phyloP scores from a whole-genome alignment of 2,888 invertebrate genomes.

The Willowsia nigromaculata region DNA sequence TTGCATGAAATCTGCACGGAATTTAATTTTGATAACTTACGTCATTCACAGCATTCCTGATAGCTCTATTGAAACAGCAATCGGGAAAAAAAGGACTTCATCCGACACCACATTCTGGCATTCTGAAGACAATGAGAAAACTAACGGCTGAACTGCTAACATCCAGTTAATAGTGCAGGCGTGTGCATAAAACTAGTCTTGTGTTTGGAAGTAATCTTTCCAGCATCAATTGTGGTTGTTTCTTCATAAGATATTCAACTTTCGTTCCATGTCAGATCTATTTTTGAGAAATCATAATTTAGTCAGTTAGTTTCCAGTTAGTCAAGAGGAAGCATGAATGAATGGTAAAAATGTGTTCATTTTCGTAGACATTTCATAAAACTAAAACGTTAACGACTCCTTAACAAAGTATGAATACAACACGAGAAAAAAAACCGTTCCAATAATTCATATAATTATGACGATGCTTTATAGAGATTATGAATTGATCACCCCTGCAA shows the following conservation, averaged over 20 bases:
- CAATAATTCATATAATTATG: too few relatives aligned
- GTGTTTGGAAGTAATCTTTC: background rate
- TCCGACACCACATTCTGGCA: constrained; percentile 19
- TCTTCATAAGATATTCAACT: background rate
- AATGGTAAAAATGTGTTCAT: too few relatives aligned
- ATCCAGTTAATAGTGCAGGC: too few relatives aligned
- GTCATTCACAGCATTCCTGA: background rate
- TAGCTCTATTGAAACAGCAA: background rate
- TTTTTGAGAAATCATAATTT: background rate
- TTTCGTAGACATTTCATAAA: too few relatives aligned
- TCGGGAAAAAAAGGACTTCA: background rate
- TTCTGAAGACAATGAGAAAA: background rate
- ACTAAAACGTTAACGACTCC: too few relatives aligned
- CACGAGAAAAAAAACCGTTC: too few relatives aligned
- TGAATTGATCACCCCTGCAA: too few relatives aligned
- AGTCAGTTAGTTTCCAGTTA: background rate
- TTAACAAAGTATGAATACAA: too few relatives aligned
- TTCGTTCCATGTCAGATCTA: background rate
- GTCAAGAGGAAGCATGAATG: too few relatives aligned
- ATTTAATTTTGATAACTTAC: constrained; percentile 15
- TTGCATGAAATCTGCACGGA: too few relatives aligned
- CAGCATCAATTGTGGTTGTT: background rate
- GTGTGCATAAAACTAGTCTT: background rate
- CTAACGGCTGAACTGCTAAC: background rate
- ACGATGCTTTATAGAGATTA: too few relatives aligned